Evolutionary conservation across 2,797 vertebrate genomes (phyloP).

Genomic region (Cercopithecus mitis): DNA sequence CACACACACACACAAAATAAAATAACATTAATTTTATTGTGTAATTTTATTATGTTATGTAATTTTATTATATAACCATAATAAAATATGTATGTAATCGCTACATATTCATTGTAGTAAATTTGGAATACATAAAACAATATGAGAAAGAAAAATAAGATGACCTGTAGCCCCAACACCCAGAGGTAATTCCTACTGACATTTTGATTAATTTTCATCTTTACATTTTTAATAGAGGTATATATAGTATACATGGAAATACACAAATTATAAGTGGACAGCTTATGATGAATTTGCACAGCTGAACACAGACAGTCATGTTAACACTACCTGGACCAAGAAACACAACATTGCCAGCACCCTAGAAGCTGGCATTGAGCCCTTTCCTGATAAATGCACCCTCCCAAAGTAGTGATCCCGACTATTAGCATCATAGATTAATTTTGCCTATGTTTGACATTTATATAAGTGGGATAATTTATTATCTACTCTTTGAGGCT

Average conservation of each 20-base stretch:
- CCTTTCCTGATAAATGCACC: not conserved
- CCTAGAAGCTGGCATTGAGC: not conserved
- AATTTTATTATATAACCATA: not conserved
- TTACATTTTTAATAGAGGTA: not conserved
- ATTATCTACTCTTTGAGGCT: not conserved
- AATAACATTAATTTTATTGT: too few species aligned
- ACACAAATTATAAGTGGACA: not conserved
- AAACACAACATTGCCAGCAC: not conserved
- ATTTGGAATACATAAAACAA: not conserved
- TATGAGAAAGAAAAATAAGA: not conserved
- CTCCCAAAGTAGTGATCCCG: not conserved
- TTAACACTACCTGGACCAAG: not conserved
- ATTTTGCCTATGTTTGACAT: not conserved
- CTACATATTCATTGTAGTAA: not conserved
- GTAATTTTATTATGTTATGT: too few species aligned
- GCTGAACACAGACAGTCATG: not conserved
- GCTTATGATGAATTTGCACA: not conserved
- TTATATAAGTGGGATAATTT: not conserved
- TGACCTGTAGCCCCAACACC: not conserved
- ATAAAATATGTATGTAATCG: not conserved
- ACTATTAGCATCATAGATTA: not conserved
- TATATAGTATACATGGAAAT: not conserved
- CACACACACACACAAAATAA: too few species aligned
- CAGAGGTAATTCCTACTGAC: not conserved
- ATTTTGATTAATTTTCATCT: conserved; percentile 25